These are phyloP conservation scores for Drosophila sp. DNA, from an alignment of 1,140 invertebrate species.

Conservation along the genomic window DNA sequence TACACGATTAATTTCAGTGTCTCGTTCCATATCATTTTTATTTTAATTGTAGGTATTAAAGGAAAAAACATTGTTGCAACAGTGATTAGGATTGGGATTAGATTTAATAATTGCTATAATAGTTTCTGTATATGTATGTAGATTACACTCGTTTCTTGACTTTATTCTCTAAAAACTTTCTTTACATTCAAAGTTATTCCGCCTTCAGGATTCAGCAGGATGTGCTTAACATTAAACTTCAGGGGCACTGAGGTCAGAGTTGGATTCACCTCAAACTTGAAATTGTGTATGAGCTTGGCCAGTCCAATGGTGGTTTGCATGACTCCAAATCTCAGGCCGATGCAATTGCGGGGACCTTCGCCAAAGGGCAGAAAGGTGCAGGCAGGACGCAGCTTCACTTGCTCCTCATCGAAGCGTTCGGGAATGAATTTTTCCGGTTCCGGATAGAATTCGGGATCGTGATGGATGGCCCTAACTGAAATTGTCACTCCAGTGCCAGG, in stretches of 20 bases:
- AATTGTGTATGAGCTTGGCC: conserved; percentile 76
- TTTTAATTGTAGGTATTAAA: too few relatives aligned
- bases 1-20: too few relatives aligned
- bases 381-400: conserved; percentile 46
- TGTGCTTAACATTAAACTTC: neutral
- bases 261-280: conserved; percentile 56
- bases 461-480: conserved; percentile 85
- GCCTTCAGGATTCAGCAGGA: neutral
- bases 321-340: conserved; percentile 86
- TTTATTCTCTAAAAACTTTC: conserved; percentile 9
- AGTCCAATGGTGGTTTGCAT: conserved; percentile 86
- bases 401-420: conserved; percentile 85
- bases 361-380: conserved; percentile 66
- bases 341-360: conserved; percentile 68
- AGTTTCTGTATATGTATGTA: too few relatives aligned
- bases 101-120: too few relatives aligned
- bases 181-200: conserved; percentile 17
- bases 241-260: conserved; percentile 36
- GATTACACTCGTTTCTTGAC: too few relatives aligned
- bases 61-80: too few relatives aligned
- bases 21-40: too few relatives aligned
- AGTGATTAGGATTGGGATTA: too few relatives aligned
- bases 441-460: conserved; percentile 83
- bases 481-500: conserved; percentile 86
- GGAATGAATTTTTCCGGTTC: conserved; percentile 85